Evolutionary conservation across 2,888 invertebrate genomes (phyloP), one percentile per base, ranked within the genome.

Genomic region (Trichogramma evanescens): DNA sequence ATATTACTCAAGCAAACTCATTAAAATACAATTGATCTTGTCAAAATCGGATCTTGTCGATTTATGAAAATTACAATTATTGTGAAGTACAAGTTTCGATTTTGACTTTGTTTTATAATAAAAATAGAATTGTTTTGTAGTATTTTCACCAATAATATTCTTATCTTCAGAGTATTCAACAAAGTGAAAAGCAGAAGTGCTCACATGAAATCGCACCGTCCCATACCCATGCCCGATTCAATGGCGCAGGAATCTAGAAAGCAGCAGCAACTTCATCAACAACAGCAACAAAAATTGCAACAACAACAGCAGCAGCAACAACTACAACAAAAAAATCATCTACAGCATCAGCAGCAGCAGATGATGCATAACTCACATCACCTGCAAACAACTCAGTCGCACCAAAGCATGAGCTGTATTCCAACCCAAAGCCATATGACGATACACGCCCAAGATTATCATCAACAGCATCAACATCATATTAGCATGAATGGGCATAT

Each of bases 121-220:
- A 10, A 54, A 52, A n/a, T 26, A 26, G 2, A 26, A 26, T 26
- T 26, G 26, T 26, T 26, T 26, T 26, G 26, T 26, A 26, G 26
- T 26, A 26, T 26, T 26, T 26, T 26, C 2, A 26, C 26, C 26
- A 26, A 26, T 26, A 26, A 26, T 26, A 26, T 26, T 26, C 26
- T 26, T 79, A 80, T 80, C 84, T 84, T 71, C 88, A 96, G 95
- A 85, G 89, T 95, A 80, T 96, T 96, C 85, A 89, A 88, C 83
- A 96, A 96, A 86, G 93, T 96, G 78, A 95, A 96, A 85, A 97
- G 96, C 84, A 89, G 97, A 81, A 97, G 95, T 83, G 97, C 97
- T 68, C 98, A 98, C 82, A 97, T 98, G 97, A 98, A 98, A 83
- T 95, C 95, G 70, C 98, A 98, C 83, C 89, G 93, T 78, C 90